A percentile compares a stretch with the other conserved stretches of the same genome.
Conservation (phyloP, 2,888 invertebrate species). For the Nomada hirtipes region DNA sequence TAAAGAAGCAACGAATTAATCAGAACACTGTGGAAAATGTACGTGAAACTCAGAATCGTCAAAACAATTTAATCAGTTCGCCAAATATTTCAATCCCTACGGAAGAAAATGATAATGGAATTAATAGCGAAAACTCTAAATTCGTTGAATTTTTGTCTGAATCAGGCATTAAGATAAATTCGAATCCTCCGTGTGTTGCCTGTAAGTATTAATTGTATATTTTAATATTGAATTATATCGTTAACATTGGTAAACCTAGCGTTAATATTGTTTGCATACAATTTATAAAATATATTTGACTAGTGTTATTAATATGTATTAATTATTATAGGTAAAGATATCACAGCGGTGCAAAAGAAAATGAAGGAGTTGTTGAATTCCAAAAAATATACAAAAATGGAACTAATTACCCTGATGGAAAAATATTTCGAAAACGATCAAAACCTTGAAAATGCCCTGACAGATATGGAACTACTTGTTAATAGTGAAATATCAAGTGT, state of each 20-base stretch:
- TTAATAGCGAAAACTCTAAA: constrained; percentile 35
- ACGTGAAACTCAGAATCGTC: not conserved
- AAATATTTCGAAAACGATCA: constrained; percentile 72
- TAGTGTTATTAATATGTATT: constrained; percentile 3
- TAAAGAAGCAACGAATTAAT: constrained; percentile 42
- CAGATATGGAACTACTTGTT: constrained; percentile 70
- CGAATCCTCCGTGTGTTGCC: constrained; percentile 69
- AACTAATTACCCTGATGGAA: constrained; percentile 74
- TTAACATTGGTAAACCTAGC: not conserved
- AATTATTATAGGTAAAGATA: constrained; percentile 50
- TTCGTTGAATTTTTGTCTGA: constrained; percentile 72
- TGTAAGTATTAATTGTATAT: constrained; percentile 48
- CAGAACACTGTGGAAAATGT: not conserved
- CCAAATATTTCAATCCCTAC: constrained; percentile 4
- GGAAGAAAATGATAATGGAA: not conserved
- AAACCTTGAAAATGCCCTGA: constrained; percentile 75
- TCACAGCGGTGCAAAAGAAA: constrained; percentile 65
- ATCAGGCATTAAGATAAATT: constrained; percentile 72
- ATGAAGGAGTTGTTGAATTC: constrained; percentile 71
- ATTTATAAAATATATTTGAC: constrained; percentile 2
- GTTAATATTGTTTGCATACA: not conserved
- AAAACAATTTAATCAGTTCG: not conserved
- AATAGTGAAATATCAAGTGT: constrained; percentile 56
- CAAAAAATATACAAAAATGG: constrained; percentile 60
- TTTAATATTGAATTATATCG: not conserved